Base-by-base conservation (phyloP, 2,888 invertebrate genomes). In the Agrotis clavis region DNA sequence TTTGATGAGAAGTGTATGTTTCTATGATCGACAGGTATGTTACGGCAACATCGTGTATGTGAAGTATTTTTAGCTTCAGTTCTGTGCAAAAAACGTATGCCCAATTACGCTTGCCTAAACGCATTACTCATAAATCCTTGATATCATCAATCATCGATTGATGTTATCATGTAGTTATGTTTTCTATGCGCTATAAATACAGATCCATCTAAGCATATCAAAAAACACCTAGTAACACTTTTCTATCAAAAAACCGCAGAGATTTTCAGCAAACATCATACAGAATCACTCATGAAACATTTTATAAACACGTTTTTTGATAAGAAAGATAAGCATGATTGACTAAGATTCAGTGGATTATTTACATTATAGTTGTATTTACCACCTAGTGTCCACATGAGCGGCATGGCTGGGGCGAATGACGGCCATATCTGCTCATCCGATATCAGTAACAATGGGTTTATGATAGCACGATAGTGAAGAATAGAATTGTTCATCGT, bases 391-490 rank as follows among this genome's bases (percentile, higher is more conserved):
- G 48, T 25, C 13, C 79, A 73, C 69, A 79, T 57, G 68, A 16
- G 50, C 0, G 63, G 50, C 80, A 80, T 80, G 66, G 59, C 16
- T 18, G 3, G 2, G 4, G 6, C 56, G 66, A 48, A 54, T 80
- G 80, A 67, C 56, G 56, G 19, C 47, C 51, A 50, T 80, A 83
- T 80, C 79, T 69, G 45, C 25, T 69, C 66, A 82, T 69, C 68
- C 18, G 67, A 73, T 79, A 78, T 64, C 61, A 63, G 68, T 59
- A 54, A 68, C 53, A 72, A 64, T 50, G 50, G 50, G 47, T 45
- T 59, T 19, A 69, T n/a, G 64, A 82, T 78, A 79, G 19, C 21
- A 6, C 6, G 67, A 78, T 66, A 77, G 7, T 50, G 4, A 3
- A 56, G n/a, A 64, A 70, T 41, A 25, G 11, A 51, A 21, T 67